These are phyloP conservation scores for Teleopsis dalmanni DNA, from an alignment of 1,140 invertebrate genomes.

Conservation along the genomic window DNA sequence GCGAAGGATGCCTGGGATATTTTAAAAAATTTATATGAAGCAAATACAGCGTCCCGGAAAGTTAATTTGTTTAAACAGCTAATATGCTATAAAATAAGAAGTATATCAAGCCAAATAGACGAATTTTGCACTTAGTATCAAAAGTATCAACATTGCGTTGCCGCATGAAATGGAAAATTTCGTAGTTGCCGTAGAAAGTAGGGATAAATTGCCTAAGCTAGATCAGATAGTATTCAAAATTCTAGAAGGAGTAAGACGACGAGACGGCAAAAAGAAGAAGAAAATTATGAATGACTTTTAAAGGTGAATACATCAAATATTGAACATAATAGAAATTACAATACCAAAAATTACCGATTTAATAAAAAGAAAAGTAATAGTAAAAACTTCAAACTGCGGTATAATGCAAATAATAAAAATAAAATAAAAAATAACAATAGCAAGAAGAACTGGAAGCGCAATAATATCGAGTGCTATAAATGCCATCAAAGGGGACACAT, in stretches of 20 bases:
- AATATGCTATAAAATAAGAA: slow-evolving; percentile 7
- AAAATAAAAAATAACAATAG: background rate
- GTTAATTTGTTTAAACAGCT: slow-evolving; percentile 12
- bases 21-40: slow-evolving; percentile 2
- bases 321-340: background rate
- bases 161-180: slow-evolving; percentile 13
- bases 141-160: slow-evolving; percentile 5
- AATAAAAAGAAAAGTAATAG: background rate
- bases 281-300: background rate
- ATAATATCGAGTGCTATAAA: slow-evolving; percentile 10
- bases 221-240: slow-evolving; percentile 8
- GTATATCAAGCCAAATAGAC: slow-evolving; percentile 4
- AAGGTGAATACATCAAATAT: background rate
- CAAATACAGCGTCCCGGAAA: slow-evolving; percentile 6
- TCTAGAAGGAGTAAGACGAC: slow-evolving; percentile 9
- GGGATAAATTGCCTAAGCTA: slow-evolving; percentile 8
- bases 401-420: background rate
- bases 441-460: background rate
- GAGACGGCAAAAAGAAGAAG: background rate
- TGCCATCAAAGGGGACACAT: slow-evolving; percentile 9
- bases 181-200: slow-evolving; percentile 8
- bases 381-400: background rate
- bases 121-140: slow-evolving; percentile 9
- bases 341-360: background rate
- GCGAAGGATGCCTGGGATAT: slow-evolving; percentile 8